A percentile compares a stretch with the other conserved stretches of the same genome.
phyloP scores from a whole-genome alignment of 2,113 vertebrate species.

The Pelecanus crispus region DNA sequence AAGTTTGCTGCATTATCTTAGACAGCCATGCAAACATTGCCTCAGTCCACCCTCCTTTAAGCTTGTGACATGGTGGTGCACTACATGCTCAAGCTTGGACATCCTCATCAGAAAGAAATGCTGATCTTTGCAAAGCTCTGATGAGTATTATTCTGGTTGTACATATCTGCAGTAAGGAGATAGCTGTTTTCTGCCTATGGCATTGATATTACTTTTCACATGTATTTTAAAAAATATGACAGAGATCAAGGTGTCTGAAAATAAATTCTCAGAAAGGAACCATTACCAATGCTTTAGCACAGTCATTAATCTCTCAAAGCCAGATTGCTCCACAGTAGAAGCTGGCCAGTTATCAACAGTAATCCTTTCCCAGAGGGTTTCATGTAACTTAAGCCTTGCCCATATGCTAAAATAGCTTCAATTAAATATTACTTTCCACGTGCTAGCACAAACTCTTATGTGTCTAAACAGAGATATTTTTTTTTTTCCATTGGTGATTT shows the following conservation, averaged over 20 bases:
- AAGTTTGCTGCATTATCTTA: not conserved
- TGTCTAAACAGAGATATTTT: not conserved
- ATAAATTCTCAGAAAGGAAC: not conserved
- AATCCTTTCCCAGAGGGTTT: not conserved
- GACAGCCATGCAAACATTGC: not conserved
- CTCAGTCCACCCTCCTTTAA: not conserved
- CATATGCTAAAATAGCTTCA: not conserved
- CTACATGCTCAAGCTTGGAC: not conserved
- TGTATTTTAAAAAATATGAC: not conserved
- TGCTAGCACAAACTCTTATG: not conserved
- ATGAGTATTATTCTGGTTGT: not conserved
- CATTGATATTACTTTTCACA: not conserved
- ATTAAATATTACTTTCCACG: not conserved
- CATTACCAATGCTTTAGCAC: not conserved
- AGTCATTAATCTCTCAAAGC: not conserved
- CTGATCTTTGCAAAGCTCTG: not conserved
- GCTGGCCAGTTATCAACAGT: not conserved
- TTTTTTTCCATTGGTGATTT: not conserved
- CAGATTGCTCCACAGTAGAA: not conserved
- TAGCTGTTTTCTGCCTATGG: not conserved
- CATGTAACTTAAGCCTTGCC: not conserved
- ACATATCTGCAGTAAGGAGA: not conserved
- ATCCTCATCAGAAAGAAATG: not conserved
- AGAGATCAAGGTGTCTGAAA: constrained; percentile 11
- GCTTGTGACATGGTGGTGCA: not conserved